Conservation (phyloP, 2,113 vertebrate genomes). For the Accipiter virgatus region DNA sequence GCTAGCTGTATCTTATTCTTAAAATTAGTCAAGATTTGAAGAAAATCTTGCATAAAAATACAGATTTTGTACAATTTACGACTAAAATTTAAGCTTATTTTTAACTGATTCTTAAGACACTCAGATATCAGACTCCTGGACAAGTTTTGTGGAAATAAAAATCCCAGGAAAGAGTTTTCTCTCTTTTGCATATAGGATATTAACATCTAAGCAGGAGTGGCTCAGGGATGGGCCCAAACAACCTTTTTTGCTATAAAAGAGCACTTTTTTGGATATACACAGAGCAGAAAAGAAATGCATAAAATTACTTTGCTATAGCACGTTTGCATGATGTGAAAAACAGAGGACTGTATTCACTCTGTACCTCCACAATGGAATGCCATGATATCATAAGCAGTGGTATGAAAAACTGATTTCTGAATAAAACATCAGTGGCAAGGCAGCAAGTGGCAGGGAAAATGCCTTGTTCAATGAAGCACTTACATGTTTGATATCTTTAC, state of each 20-base stretch:
- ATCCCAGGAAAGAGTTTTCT: neutral
- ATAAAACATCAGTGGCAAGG: neutral
- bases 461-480: slow-evolving; percentile 18
- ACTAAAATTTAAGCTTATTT: neutral
- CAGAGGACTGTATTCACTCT: neutral
- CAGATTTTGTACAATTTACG: neutral
- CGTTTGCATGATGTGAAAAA: neutral
- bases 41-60: neutral
- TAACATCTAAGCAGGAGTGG: neutral
- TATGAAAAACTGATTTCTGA: neutral
- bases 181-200: neutral
- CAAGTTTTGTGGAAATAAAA: neutral
- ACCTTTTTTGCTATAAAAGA: neutral
- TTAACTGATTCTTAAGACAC: neutral
- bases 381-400: neutral
- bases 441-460: neutral
- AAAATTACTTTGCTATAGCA: neutral
- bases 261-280: neutral
- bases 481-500: slow-evolving; percentile 20
- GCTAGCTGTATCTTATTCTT: neutral
- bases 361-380: neutral
- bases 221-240: neutral
- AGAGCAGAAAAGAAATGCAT: neutral
- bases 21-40: neutral
- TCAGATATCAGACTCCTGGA: neutral